Base-by-base conservation (phyloP, 2,888 invertebrate species). In the Tetanocera ferruginea region DNA sequence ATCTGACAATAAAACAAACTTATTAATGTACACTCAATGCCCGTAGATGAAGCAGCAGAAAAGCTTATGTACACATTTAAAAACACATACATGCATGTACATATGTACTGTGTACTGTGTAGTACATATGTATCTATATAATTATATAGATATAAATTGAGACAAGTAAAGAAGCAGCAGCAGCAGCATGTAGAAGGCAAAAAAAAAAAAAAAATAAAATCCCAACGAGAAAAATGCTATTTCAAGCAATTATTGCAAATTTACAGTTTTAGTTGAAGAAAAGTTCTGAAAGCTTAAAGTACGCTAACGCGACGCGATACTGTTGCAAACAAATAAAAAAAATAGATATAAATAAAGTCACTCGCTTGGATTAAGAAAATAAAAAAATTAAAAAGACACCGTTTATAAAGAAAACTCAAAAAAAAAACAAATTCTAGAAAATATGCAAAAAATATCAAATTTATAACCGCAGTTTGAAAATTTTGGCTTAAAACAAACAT, bases 201-300 rank as follows among this genome's bases (percentile, higher is more conserved):
- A 14, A 52, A n/a, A 31, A 75, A 66, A 31, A 57, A n/a, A 43
- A 51, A 31, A 25, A 55, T 31, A 31, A 60, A 74, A 76, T 66
- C 76, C 67, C 75, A 74, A 78, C 19, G 43, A 9, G 55, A 80
- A 78, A 72, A 71, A 79, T 74, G n/a, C 78, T 81, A 82, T 82
- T 80, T 81, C 51, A 80, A 79, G 80, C 80, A 82, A 81, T 80
- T 80, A 82, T 82, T 82, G 81, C 81, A 82, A 81, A 81, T 81
- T 81, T 81, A 80, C 81, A 81, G 78, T 78, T 79, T 82, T 81
- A 83, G 83, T 82, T 81, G 81, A 71, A 76, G 67, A 80, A 78
- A 78, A 80, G 81, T 78, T 77, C 67, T 77, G 79, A 81, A 79
- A 76, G 81, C 76, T 76, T 76, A 66, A 74, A 77, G 43, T 66